Base-by-base conservation (phyloP, 2,113 vertebrate genomes). In the Sialia sialis region DNA sequence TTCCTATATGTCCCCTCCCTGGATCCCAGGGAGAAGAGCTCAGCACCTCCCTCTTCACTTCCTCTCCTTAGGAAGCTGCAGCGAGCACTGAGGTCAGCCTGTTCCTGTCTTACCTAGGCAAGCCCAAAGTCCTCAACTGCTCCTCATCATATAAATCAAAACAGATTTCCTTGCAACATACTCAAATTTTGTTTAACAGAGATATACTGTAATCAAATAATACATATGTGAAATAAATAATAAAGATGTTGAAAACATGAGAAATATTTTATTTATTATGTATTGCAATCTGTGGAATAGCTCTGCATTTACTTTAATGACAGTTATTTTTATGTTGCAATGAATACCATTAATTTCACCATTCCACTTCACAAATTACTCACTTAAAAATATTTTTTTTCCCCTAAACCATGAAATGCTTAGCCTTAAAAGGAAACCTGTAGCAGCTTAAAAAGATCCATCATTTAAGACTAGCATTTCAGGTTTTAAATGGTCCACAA, bases 1-100 rank as follows among this genome's bases (percentile, higher is more conserved):
- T n/a, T 81, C 4, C 19, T 3, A 11, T 2, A 2, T 1, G 3
- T 51, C 4, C 12, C n/a, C 2, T 46, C 46, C 34, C 30, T 41
- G 36, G 18, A 56, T 29, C 4, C 29, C 36, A 67, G 29, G 19
- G 32, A 76, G 19, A 60, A 46, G 13, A 72, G 11, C 4, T 67
- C 41, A 51, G 7, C 14, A 52, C 9, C 22, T n/a, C 7, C 19
- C 8, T 56, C 22, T 48, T 11, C 30, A 36, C 19, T 52, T 58
- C 4, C 2, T 16, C 26, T 76, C 23, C 14, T 38, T 17, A 32
- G 26, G 26, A 52, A 77, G 30, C 9, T 43, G 15, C 22, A 34
- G 8, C 48, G 30, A 78, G 10, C 7, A 5, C 13, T 27, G 32
- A 70, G 20, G 6, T 75, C 4, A 69, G 21, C 8, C 22, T 19